Conservation (phyloP, 1,140 invertebrate species). For the Macrobrachium nipponense region DNA sequence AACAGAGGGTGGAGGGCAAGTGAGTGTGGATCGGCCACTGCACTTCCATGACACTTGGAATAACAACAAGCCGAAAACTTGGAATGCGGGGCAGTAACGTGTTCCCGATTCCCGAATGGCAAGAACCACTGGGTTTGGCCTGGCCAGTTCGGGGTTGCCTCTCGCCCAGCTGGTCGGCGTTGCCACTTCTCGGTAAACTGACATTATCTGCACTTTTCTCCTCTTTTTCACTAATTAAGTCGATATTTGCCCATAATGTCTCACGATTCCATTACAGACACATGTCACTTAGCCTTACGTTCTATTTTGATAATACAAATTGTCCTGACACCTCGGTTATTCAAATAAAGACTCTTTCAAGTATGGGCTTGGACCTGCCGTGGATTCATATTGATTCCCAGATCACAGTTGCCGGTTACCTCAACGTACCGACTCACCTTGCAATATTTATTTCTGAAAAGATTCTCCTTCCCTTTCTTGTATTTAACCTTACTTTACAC, state of each 20-base stretch:
- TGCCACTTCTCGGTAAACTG: constrained; percentile 30
- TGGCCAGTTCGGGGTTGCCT: constrained; percentile 59
- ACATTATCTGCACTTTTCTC: neutral
- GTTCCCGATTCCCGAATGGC: constrained; percentile 34
- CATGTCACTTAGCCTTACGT: neutral
- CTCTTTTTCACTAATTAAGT: neutral
- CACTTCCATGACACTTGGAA: constrained; percentile 19
- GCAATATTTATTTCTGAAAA: too few relatives aligned
- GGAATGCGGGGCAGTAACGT: constrained; percentile 26
- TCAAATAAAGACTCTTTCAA: constrained; percentile 1
- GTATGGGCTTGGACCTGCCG: constrained; percentile 40
- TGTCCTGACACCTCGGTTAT: neutral
- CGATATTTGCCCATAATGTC: neutral
- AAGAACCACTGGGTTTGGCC: constrained; percentile 40
- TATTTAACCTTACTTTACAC: too few relatives aligned
- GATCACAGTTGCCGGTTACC: constrained; percentile 32
- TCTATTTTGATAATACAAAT: too few relatives aligned
- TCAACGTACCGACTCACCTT: neutral
- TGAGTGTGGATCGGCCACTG: neutral
- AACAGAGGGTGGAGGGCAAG: neutral
- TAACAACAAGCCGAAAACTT: constrained; percentile 28
- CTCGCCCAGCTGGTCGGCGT: constrained; percentile 55
- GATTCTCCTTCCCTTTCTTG: too few relatives aligned
- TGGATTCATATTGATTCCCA: constrained; percentile 57
- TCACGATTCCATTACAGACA: neutral